Evolutionary conservation across 2,888 invertebrate species (phyloP), one percentile per base, ranked within the genome.

Genomic region (Synergus itoensis): DNA sequence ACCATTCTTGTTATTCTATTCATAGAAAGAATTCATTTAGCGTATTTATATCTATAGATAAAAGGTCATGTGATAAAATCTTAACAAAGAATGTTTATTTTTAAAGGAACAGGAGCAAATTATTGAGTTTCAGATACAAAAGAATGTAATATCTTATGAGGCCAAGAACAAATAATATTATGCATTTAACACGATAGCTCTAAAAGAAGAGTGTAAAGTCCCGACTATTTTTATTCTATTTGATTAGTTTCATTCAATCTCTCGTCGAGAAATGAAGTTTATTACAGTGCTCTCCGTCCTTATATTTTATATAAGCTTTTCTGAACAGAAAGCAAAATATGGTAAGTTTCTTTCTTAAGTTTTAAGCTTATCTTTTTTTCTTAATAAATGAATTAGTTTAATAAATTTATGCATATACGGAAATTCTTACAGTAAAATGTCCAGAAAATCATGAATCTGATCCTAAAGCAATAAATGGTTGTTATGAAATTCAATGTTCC

Each of bases 401-500:
- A 9, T 57, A 18, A 57, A 18, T 18, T 7, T 57, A 57, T 43
- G 7, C 8, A 14, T 9, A 28, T 0, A 48, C 18, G 18, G 5
- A 8, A 21, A 16, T 48, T 28, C 11, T 69, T 69, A 11, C 5
- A 69, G 48, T 69, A 1, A 48, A 69, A 48, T 69, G 69, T 48
- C 48, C 69, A 9, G 48, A 69, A 14, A 69, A 16, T 69, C 18
- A 48, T 9, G 69, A 69, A 3, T 48, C 21, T 14, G n/a, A 69
- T 36, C 48, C 21, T 28, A 43, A 69, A 48, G 45, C 43, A 21
- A 67, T 18, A 18, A 67, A 69, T 41, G 45, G 45, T 28, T 69
- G 69, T 69, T 69, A 69, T 14, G 48, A 69, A 69, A 48, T 69
- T 48, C 69, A 48, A 21, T 69, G 69, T 28, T 69, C 69, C 16